A percentile compares a stretch with the other conserved stretches of the same genome.
Evolutionary conservation across 2,113 vertebrate species (phyloP).

Genomic region (Phasianus colchicus): DNA sequence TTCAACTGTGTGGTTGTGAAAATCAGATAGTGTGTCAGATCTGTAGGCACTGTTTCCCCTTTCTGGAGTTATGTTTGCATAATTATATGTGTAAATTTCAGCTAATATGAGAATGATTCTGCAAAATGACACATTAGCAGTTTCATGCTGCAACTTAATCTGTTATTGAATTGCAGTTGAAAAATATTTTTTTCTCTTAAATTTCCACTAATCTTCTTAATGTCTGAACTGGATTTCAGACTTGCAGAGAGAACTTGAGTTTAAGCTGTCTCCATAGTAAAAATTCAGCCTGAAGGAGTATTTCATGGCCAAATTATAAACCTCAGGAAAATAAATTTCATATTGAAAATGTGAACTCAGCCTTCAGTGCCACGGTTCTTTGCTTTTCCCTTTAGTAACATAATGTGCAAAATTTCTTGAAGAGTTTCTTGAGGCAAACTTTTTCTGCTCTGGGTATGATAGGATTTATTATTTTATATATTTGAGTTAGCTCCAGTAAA

Average conservation of each 20-base stretch:
- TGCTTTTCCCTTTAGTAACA: neutral
- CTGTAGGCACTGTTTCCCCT: neutral
- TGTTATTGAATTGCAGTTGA: neutral
- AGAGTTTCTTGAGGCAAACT: slow-evolving; percentile 26
- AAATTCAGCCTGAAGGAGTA: slow-evolving; percentile 9
- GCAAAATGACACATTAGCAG: neutral
- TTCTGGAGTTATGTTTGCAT: neutral
- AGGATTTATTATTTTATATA: slow-evolving; percentile 37
- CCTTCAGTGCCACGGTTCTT: neutral
- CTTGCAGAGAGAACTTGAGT: neutral
- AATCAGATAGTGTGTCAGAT: neutral
- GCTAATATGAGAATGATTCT: neutral
- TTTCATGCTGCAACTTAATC: neutral
- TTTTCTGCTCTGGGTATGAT: slow-evolving; percentile 3
- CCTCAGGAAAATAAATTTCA: slow-evolving; percentile 17
- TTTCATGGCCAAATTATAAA: slow-evolving; percentile 42
- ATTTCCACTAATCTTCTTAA: neutral
- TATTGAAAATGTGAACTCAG: slow-evolving; percentile 46
- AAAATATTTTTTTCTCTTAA: neutral
- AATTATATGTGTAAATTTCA: neutral
- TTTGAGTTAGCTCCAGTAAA: neutral
- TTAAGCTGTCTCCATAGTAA: neutral
- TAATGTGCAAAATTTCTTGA: slow-evolving; percentile 15
- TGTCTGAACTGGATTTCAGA: neutral
- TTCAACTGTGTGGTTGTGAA: neutral